Conservation (phyloP, 30 jellyfish, hydroid and myxozoan species). For the Haliclystus octoradiatus region DNA sequence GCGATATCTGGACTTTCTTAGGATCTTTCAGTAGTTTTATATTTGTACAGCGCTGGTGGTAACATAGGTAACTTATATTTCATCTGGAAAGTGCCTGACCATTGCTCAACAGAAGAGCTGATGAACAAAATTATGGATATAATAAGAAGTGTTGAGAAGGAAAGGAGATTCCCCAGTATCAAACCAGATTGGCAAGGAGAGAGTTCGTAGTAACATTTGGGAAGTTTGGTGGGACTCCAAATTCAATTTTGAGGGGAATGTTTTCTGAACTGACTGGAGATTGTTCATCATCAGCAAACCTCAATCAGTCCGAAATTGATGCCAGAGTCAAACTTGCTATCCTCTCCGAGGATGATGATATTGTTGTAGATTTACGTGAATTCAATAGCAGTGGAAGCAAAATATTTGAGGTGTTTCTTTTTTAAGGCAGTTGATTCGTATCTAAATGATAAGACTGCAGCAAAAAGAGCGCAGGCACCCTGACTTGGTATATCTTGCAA, state of each 20-base stretch:
- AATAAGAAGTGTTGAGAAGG: not conserved
- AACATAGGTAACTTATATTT: too few species aligned
- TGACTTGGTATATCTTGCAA: constrained; percentile 15
- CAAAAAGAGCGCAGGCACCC: constrained; percentile 10
- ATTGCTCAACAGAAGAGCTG: too few species aligned
- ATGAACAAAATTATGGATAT: not conserved
- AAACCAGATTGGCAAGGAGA: constrained; percentile 1
- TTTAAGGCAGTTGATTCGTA: constrained; percentile 3
- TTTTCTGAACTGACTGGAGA: constrained; percentile 10
- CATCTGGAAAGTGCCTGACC: too few species aligned
- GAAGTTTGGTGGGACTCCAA: not conserved
- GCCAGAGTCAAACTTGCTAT: constrained; percentile 1
- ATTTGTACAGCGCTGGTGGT: too few species aligned
- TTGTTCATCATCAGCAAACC: not conserved
- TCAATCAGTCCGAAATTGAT: constrained; percentile 1
- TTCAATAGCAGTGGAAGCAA: constrained; percentile 5
- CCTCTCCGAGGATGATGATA: constrained; percentile 10
- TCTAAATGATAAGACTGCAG: constrained; percentile 8
- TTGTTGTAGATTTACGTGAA: constrained; percentile 5
- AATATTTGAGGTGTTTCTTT: not conserved
- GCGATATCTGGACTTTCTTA: too few species aligned
- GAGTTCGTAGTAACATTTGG: not conserved
- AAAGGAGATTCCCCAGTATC: constrained; percentile 9
- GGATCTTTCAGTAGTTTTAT: too few species aligned
- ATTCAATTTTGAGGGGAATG: constrained; percentile 1